Evolutionary conservation across 2,888 invertebrate genomes (phyloP), one percentile per base, ranked within the genome.

Genomic region (Biston stratarius): DNA sequence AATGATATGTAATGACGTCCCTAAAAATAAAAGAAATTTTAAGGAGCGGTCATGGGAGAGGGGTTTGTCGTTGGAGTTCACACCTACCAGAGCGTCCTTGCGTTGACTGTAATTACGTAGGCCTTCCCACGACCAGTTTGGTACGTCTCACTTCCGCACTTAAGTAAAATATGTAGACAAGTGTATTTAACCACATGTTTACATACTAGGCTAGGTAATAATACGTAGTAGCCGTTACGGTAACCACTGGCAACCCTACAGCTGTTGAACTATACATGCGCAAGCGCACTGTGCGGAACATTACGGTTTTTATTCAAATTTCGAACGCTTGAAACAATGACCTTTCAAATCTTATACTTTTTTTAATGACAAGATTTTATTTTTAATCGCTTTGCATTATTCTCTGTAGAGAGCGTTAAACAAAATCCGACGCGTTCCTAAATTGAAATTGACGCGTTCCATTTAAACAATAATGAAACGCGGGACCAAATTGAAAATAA

Each of bases 231-330:
- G 71, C 75, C 69, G 75, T 76, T 77, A 70, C 60, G 44, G 61
- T 69, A 73, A 79, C 79, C 71, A 73, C 74, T 78, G 73, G 77
- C 68, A 70, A 77, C 79, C 81, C 76, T 82, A 80, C 87, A 86
- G 85, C 85, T 86, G 87, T 80, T 84, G 78, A 83, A 84, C 83
- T 77, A 42, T 33, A 53, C 55, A 55, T 42, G 79, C 74, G 74
- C 80, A 73, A 75, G 83, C 76, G 85, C 92, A 89, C 81, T 78
- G 77, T 81, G 84, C 88, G 91, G 90, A 92, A 92, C 91, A 88
- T 85, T 93, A 93, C 90, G 84, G 92, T 91, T 94, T 92, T 90
- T 90, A 91, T 92, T 91, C 75, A 89, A 91, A 93, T 90, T 87
- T 80, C 68, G 73, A 79, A 80, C 72, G 71, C 65, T 66, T 74